Percentiles rank a stretch among this genome's conserved stretches.
These are phyloP conservation scores for Peromyscus maniculatus DNA, from an alignment of 2,113 vertebrate species.

Conservation along the genomic window DNA sequence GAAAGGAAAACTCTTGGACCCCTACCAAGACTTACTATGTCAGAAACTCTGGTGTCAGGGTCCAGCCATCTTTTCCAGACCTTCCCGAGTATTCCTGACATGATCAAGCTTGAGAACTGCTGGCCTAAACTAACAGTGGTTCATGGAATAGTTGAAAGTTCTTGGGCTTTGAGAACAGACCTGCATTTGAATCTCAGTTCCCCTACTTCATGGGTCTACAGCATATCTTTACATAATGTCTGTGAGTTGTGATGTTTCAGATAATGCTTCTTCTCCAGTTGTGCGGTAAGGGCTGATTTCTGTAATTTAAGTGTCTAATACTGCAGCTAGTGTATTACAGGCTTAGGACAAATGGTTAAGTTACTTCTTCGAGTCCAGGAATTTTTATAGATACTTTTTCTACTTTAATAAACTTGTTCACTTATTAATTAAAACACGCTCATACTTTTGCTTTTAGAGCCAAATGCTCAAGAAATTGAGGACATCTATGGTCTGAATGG, in stretches of 20 bases:
- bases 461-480: conserved; percentile 82
- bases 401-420: neutral
- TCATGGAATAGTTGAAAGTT: neutral
- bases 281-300: neutral
- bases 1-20: neutral
- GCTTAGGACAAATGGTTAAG: neutral
- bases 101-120: neutral
- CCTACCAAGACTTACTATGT: neutral
- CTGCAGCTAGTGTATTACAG: neutral
- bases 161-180: neutral
- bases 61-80: neutral
- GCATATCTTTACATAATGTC: neutral
- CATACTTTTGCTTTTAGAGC: conserved; percentile 86
- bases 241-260: neutral
- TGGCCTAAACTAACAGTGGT: neutral
- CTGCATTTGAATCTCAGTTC: neutral
- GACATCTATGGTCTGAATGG: conserved; percentile 95
- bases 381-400: neutral
- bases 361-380: neutral
- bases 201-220: neutral
- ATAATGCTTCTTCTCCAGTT: neutral
- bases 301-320: neutral
- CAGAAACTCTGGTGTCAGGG: neutral
- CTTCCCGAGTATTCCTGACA: neutral
- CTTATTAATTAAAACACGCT: conserved; percentile 16